Conservation (phyloP, 2,797 vertebrate species). For the Tiaroga cobitis region DNA sequence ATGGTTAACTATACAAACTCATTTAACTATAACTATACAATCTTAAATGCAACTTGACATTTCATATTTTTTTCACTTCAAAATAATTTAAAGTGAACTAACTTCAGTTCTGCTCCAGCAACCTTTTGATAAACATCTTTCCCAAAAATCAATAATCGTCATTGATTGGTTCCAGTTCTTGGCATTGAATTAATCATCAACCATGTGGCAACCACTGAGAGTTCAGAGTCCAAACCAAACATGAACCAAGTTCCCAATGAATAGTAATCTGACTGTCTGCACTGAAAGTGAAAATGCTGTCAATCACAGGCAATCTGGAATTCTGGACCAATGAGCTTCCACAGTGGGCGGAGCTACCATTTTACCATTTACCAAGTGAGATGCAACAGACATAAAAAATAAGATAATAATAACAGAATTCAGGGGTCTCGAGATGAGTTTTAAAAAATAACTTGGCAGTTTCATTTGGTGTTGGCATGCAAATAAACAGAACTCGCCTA, state of each 20-base stretch:
- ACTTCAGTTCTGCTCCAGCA: constrained; percentile 1
- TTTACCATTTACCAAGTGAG: not conserved
- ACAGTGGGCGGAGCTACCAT: not conserved
- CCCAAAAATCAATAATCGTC: not conserved
- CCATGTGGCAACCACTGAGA: not conserved
- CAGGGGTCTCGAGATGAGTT: not conserved
- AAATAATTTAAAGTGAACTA: not conserved
- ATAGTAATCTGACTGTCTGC: not conserved
- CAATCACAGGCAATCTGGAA: not conserved
- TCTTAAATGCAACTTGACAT: not conserved
- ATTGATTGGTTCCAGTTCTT: not conserved
- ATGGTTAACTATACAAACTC: not conserved
- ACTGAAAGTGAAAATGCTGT: not conserved
- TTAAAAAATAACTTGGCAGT: not conserved
- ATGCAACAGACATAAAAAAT: not conserved
- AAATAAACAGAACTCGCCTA: not conserved
- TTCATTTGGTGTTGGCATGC: not conserved
- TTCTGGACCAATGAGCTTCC: not conserved
- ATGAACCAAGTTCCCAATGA: not conserved
- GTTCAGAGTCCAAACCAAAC: not conserved
- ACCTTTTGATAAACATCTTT: not conserved
- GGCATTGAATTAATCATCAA: constrained; percentile 11
- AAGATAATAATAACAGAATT: not conserved
- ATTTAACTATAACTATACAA: too few species aligned
- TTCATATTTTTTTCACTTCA: not conserved